These are phyloP conservation scores for Erannis defoliaria DNA, from an alignment of 2,888 invertebrate genomes.

Conservation along the genomic window DNA sequence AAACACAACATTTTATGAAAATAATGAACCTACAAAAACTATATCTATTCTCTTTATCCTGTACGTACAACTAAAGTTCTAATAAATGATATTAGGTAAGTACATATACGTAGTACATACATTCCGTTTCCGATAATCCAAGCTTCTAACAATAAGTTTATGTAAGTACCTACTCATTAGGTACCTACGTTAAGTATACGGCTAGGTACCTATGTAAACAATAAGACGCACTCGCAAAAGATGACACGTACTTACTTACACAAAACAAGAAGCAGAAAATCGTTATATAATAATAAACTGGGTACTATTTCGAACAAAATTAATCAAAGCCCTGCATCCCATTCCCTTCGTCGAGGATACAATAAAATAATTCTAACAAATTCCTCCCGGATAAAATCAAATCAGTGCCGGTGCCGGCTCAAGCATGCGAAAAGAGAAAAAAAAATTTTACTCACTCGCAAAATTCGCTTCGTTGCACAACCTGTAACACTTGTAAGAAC, in stretches of 20 bases:
- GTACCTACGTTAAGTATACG: neutral
- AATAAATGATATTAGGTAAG: too few relatives aligned
- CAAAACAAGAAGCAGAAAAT: neutral
- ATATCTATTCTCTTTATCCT: too few relatives aligned
- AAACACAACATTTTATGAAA: too few relatives aligned
- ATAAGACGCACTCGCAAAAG: neutral
- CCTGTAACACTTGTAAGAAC: conserved; percentile 44
- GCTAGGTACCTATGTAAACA: neutral
- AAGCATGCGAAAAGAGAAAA: conserved; percentile 68
- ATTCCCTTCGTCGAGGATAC: conserved; percentile 25
- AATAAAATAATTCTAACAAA: conserved; percentile 40
- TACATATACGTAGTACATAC: too few relatives aligned
- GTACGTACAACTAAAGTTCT: too few relatives aligned
- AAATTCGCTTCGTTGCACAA: conserved; percentile 67
- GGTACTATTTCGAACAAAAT: conserved; percentile 6
- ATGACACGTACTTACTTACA: neutral
- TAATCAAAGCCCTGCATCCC: conserved; percentile 2
- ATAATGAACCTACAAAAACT: too few relatives aligned
- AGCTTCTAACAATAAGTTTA: too few relatives aligned
- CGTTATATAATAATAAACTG: neutral
- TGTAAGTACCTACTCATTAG: too few relatives aligned
- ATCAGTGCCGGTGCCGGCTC: conserved; percentile 68
- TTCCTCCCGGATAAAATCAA: conserved; percentile 65
- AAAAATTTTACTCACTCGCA: conserved; percentile 74
- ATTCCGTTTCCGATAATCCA: too few relatives aligned